A percentile compares a stretch with the other conserved stretches of the same genome.
phyloP scores from a whole-genome alignment of 2,113 vertebrate species.

The Ictalurus furcatus region DNA sequence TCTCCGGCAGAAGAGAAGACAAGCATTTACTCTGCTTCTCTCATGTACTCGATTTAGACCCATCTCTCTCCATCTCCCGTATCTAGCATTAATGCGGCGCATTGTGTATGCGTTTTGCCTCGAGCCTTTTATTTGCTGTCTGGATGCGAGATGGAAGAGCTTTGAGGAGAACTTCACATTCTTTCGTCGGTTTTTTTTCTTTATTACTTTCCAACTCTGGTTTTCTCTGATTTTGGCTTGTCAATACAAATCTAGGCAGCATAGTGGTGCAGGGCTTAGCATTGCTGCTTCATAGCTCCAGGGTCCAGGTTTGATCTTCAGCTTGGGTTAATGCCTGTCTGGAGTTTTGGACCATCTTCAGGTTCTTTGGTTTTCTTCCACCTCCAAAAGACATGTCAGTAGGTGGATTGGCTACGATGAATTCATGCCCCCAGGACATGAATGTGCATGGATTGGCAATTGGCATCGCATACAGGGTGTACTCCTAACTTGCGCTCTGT shows the following conservation, averaged over 20 bases:
- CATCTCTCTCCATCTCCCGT: not conserved
- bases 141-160: not conserved
- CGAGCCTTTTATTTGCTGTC: not conserved
- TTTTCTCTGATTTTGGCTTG: not conserved
- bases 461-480: not conserved
- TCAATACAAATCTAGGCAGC: not conserved
- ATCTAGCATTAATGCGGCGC: slow-evolving; percentile 20
- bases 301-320: not conserved
- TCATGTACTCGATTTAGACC: slow-evolving; percentile 29
- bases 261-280: not conserved
- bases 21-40: slow-evolving; percentile 32
- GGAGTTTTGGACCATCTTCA: not conserved
- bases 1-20: slow-evolving; percentile 3
- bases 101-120: slow-evolving; percentile 24
- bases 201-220: not conserved
- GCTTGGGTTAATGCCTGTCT: not conserved
- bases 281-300: not conserved
- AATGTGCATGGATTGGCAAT: not conserved
- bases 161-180: not conserved
- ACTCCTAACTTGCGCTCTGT: not conserved
- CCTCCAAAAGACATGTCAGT: not conserved
- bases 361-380: not conserved
- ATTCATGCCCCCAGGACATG: not conserved
- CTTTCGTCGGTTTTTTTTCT: not conserved
- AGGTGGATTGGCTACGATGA: not conserved